phyloP scores from a whole-genome alignment of 2,797 vertebrate species.

The Neopelma chrysocephalum region DNA sequence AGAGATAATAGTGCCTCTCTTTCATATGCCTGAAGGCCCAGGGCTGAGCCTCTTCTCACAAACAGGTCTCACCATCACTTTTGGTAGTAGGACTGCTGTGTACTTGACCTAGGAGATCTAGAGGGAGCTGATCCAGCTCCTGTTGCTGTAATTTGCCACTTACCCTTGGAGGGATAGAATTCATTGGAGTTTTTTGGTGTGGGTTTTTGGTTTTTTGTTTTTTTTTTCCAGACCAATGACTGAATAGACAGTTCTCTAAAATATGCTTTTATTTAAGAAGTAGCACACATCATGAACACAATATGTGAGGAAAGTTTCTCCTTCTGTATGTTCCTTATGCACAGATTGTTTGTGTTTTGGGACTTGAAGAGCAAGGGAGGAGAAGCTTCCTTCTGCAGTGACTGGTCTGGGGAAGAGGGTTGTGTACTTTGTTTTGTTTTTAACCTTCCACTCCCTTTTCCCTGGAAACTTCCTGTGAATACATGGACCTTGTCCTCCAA shows the following conservation, averaged over 20 bases:
- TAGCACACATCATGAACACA: background rate
- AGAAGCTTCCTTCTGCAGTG: background rate
- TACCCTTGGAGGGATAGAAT: background rate
- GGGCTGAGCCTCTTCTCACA: background rate
- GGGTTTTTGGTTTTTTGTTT: rapidly evolving
- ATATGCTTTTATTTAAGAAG: background rate
- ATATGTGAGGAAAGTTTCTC: background rate
- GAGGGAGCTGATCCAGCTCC: background rate
- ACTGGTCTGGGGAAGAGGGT: background rate
- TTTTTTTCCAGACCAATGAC: background rate
- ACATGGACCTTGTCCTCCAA: background rate
- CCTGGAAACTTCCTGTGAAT: background rate
- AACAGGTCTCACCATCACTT: background rate
- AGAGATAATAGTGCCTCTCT: background rate
- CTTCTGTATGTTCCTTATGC: background rate
- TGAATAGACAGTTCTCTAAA: background rate
- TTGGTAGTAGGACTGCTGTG: background rate
- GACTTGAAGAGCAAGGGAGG: background rate
- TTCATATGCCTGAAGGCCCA: background rate
- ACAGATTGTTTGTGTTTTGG: background rate
- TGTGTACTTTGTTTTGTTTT: background rate
- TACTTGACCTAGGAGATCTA: background rate
- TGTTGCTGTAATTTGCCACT: background rate
- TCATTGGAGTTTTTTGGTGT: background rate
- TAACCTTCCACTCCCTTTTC: background rate